A percentile compares a stretch with the other conserved stretches of the same genome.
Evolutionary conservation across 2,113 vertebrate species (phyloP).

Genomic region (Balaenoptera acutorostrata): DNA sequence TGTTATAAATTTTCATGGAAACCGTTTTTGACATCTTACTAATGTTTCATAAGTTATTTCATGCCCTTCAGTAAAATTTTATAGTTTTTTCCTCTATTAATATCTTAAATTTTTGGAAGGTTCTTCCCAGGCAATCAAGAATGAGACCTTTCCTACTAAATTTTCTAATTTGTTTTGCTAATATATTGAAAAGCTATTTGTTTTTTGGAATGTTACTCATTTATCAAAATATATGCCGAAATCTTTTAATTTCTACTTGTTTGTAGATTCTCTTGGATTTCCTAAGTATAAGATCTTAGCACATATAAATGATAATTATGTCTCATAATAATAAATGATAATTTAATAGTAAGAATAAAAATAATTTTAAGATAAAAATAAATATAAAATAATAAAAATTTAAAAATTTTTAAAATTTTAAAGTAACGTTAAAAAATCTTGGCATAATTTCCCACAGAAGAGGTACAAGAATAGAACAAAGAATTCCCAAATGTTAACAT

Average conservation of each 20-base stretch:
- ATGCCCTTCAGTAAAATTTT: constrained; percentile 14
- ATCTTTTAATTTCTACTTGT: not conserved
- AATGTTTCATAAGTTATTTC: constrained; percentile 50
- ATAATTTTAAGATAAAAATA: not conserved
- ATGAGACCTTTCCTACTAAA: not conserved
- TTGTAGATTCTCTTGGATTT: not conserved
- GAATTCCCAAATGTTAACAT: not conserved
- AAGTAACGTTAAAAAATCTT: not conserved
- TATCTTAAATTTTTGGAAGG: not conserved
- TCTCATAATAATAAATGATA: not conserved
- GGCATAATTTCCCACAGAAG: not conserved
- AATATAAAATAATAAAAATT: too few relatives aligned
- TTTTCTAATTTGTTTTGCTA: not conserved
- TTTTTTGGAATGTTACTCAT: not conserved
- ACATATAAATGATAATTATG: not conserved
- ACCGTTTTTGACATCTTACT: not conserved
- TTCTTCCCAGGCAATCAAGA: not conserved
- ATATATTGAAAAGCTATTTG: not conserved
- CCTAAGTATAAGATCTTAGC: not conserved
- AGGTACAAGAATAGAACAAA: not conserved
- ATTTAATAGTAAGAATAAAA: not conserved
- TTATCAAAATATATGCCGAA: not conserved
- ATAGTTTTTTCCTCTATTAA: not conserved
- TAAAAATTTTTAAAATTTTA: not conserved
- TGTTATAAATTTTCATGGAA: constrained; percentile 48